Percentiles rank a stretch among this genome's conserved stretches.
These are phyloP conservation scores for Enteromius argenteus DNA, from an alignment of 2,797 vertebrate genomes.

Conservation along the genomic window DNA sequence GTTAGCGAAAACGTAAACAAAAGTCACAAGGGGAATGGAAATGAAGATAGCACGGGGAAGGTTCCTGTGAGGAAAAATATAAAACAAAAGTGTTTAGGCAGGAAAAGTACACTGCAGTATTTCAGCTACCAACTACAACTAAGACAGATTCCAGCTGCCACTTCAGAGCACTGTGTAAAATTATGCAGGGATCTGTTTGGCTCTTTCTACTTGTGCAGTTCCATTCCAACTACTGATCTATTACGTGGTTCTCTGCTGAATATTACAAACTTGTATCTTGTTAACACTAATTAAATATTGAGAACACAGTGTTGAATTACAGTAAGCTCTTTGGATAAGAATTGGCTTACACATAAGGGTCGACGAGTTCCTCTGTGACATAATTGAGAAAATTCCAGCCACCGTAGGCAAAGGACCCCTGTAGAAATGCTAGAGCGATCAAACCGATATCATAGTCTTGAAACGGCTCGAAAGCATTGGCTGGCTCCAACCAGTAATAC, in stretches of 20 bases:
- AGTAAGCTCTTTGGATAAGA: not conserved
- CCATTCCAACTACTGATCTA: not conserved
- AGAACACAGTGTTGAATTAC: not conserved
- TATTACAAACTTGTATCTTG: not conserved
- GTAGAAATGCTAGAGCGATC: constrained; percentile 90
- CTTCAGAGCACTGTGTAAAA: not conserved
- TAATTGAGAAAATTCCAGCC: constrained; percentile 98
- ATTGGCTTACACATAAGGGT: constrained; percentile 88
- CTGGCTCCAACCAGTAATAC: constrained; percentile 92
- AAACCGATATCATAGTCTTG: constrained; percentile 88
- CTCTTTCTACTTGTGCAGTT: not conserved
- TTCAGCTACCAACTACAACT: not conserved
- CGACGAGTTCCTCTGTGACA: constrained; percentile 93
- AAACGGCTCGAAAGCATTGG: constrained; percentile 89
- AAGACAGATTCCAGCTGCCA: not conserved
- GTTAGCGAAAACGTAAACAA: constrained; percentile 95
- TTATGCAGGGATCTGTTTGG: not conserved
- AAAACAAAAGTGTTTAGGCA: not conserved
- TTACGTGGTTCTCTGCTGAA: not conserved
- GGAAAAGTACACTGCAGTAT: not conserved
- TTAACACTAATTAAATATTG: constrained; percentile 17
- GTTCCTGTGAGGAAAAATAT: constrained; percentile 78
- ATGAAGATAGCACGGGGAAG: constrained; percentile 95
- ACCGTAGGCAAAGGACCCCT: constrained; percentile 93
- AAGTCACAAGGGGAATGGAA: constrained; percentile 93